Evolutionary conservation across 2,797 vertebrate genomes (phyloP).

Genomic region (Enteromius fasciolatus): DNA sequence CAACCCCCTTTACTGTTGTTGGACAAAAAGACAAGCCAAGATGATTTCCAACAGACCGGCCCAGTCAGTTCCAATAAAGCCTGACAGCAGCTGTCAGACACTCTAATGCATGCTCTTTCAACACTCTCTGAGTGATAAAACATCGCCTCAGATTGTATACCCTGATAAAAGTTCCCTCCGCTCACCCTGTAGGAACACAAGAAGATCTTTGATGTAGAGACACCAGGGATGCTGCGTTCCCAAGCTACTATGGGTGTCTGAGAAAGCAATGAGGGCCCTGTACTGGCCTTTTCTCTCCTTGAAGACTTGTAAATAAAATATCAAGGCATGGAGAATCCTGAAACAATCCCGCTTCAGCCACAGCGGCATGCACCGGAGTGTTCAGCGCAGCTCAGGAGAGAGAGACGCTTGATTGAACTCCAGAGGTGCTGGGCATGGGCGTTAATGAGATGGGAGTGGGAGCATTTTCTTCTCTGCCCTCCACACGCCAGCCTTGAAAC

Average conservation of each 20-base stretch:
- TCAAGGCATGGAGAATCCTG: constrained; percentile 69
- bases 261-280: constrained; percentile 62
- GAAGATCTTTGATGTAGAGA: constrained; percentile 72
- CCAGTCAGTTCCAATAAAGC: constrained; percentile 64
- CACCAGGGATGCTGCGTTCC: constrained; percentile 60
- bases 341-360: constrained; percentile 64
- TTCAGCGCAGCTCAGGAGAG: constrained; percentile 48
- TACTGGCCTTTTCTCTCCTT: constrained; percentile 59
- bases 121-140: constrained; percentile 67
- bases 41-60: constrained; percentile 56
- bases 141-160: constrained; percentile 68
- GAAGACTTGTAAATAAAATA: constrained; percentile 78
- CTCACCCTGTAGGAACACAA: constrained; percentile 70
- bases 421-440: constrained; percentile 61
- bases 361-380: constrained; percentile 33
- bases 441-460: constrained; percentile 72
- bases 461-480: constrained; percentile 58
- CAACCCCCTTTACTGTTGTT: constrained; percentile 46
- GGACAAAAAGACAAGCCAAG: constrained; percentile 59
- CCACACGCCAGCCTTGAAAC: constrained; percentile 61
- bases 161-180: constrained; percentile 72
- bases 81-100: constrained; percentile 64
- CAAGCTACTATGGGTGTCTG: constrained; percentile 66
- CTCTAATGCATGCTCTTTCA: constrained; percentile 71
- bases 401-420: constrained; percentile 61